Conservation (phyloP, 2,888 invertebrate species). For the Drosophila sordidapex region DNA sequence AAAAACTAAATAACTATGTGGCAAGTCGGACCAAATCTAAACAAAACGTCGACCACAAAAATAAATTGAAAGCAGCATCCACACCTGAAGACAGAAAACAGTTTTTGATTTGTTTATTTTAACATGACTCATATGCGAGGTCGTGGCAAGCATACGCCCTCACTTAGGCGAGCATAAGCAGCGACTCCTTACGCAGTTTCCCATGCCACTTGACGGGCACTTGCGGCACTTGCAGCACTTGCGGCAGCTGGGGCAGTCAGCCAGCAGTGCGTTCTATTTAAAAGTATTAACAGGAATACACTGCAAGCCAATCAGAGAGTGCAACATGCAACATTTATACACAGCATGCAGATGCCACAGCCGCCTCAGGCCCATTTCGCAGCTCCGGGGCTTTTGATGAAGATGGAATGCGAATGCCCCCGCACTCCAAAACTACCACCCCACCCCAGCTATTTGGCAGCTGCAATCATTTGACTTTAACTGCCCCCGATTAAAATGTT, state of each 20-base stretch:
- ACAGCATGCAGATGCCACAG: slow-evolving; percentile 58
- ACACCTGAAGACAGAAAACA: slow-evolving; percentile 60
- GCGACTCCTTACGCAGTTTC: slow-evolving; percentile 52
- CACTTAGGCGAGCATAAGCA: slow-evolving; percentile 35
- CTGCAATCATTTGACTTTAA: slow-evolving; percentile 76
- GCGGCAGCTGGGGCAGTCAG: slow-evolving; percentile 30
- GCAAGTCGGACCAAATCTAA: slow-evolving; percentile 61
- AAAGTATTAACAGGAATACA: slow-evolving; percentile 42
- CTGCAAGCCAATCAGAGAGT: slow-evolving; percentile 56
- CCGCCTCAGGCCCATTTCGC: slow-evolving; percentile 21
- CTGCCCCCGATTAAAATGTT: slow-evolving; percentile 59
- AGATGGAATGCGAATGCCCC: slow-evolving; percentile 68
- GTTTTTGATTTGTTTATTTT: slow-evolving; percentile 62
- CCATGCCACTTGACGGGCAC: slow-evolving; percentile 73
- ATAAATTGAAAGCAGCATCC: slow-evolving; percentile 46
- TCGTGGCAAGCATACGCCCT: slow-evolving; percentile 46
- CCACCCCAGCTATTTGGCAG: slow-evolving; percentile 37
- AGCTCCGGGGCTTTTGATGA: slow-evolving; percentile 66
- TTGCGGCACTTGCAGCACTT: slow-evolving; percentile 22
- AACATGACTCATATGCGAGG: slow-evolving; percentile 69
- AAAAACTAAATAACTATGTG: slow-evolving; percentile 55
- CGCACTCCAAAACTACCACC: background rate
- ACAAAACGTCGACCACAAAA: slow-evolving; percentile 52
- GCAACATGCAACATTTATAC: slow-evolving; percentile 62
- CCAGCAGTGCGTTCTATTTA: slow-evolving; percentile 55